Base-by-base conservation (phyloP, 1,140 invertebrate species). In the Papilio aristodemus region DNA sequence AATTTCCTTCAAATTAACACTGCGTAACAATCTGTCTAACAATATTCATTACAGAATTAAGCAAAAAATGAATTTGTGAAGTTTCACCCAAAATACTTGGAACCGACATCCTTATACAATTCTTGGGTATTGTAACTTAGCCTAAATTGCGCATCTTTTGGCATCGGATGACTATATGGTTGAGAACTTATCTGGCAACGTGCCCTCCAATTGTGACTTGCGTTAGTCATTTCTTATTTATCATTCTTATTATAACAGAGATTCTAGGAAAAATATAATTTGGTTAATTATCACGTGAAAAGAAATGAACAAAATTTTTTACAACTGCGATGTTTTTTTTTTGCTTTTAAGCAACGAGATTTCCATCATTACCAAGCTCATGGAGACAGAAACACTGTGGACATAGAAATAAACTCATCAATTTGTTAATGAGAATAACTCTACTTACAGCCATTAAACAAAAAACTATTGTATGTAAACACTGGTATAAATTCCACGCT, bases 191-290 rank as follows among this genome's bases (percentile, higher is more conserved):
- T 22, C 46, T 54, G 46, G 46, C 46, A 54, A 22, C 22, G 19
- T 54, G 46, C 46, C 46, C 1, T 54, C 10, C 19, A 54, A 54
- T 54, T 11, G 19, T 9, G 17, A 54, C 46, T 54, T 54, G 46
- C 19, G 4, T 54, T 54, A 25, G 46, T 54, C 46, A 54, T 54
- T 54, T 54, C 46, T 54, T 25, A 50, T 54, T 54, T 54, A 54
- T 54, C 17, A 10, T 43, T 54, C 11, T 54, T 9, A 19, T 43
- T 14, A 17, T 46, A 19, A 46, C 17, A 19, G 14, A 0, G 2
- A 9, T 46, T 46, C 17, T 19, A 1, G 17, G 14, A 19, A 46
- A 2, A 46, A 10, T 19, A 46, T 17, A 46, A 46, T 14, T 46
- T 17, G 17, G 27, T 17, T 17, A 46, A 46, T 8, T 3, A 46